Evolutionary conservation across 2,113 vertebrate species (phyloP).

Genomic region (Campylorhamphus procurvoides): DNA sequence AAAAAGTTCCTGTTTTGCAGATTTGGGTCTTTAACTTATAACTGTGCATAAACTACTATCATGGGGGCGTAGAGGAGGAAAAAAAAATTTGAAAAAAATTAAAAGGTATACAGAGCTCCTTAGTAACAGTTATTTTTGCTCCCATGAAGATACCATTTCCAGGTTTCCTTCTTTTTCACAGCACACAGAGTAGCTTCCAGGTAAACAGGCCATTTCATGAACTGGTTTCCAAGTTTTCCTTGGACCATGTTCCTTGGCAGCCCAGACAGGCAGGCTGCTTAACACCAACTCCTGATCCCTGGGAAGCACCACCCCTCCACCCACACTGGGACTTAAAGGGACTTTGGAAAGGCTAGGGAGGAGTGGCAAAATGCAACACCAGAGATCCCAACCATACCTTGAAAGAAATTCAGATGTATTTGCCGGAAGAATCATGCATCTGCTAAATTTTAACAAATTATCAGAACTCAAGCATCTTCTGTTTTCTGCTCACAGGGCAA

Average conservation of each 20-base stretch:
- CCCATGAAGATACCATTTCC: neutral
- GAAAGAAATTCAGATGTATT: neutral
- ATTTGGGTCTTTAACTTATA: neutral
- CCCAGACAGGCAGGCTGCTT: neutral
- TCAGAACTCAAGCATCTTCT: neutral
- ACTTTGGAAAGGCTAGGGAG: accelerated
- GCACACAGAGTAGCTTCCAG: neutral
- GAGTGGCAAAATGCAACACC: neutral
- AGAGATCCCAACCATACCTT: neutral
- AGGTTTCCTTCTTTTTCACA: neutral
- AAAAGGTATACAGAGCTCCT: neutral
- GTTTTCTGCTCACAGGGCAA: neutral
- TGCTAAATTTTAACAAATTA: neutral
- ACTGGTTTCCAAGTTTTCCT: neutral
- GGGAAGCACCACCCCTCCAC: neutral
- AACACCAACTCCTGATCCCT: neutral
- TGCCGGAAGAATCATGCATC: neutral
- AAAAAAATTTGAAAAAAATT: neutral
- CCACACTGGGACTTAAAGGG: neutral
- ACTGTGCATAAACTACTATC: neutral
- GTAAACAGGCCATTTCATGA: neutral
- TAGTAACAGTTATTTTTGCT: neutral
- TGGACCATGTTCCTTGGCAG: neutral
- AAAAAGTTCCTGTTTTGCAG: neutral
- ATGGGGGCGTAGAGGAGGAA: neutral